phyloP scores from a whole-genome alignment of 2,113 vertebrate genomes.

The Choloepus hoffmanni region DNA sequence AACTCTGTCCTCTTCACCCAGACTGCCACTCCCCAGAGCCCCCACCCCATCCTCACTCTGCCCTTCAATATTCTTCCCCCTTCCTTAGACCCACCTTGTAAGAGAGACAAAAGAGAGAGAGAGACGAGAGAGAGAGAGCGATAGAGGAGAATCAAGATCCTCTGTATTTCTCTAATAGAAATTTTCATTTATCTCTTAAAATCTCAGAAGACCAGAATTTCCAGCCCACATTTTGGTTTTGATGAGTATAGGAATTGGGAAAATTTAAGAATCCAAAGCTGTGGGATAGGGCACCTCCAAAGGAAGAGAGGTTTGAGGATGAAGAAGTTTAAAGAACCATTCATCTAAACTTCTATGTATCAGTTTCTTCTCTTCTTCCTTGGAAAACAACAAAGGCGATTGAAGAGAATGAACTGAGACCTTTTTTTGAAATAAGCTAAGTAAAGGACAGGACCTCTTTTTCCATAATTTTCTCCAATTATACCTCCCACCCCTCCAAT shows the following conservation, averaged over 20 bases:
- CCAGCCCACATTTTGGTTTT: neutral
- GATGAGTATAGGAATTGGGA: neutral
- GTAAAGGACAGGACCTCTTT: neutral
- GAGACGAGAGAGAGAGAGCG: neutral
- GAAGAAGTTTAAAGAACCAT: neutral
- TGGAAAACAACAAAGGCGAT: neutral
- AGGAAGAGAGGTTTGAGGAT: neutral
- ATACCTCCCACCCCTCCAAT: neutral
- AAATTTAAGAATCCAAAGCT: neutral
- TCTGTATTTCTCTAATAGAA: neutral
- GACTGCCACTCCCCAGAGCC: neutral
- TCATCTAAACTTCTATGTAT: neutral
- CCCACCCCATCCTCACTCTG: neutral
- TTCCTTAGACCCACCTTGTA: neutral
- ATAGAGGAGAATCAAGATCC: neutral
- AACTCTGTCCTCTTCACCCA: neutral
- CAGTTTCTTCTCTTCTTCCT: neutral
- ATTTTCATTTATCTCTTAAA: constrained; percentile 11
- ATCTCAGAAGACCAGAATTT: neutral
- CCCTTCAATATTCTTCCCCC: neutral
- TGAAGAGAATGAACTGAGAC: neutral
- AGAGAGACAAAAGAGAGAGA: no score
- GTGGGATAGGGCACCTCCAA: neutral
- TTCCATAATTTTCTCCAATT: neutral
- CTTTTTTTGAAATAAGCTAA: neutral